Evolutionary conservation across 2,888 invertebrate genomes (phyloP), one percentile per base, ranked within the genome.

Genomic region (Leptothorax acervorum): DNA sequence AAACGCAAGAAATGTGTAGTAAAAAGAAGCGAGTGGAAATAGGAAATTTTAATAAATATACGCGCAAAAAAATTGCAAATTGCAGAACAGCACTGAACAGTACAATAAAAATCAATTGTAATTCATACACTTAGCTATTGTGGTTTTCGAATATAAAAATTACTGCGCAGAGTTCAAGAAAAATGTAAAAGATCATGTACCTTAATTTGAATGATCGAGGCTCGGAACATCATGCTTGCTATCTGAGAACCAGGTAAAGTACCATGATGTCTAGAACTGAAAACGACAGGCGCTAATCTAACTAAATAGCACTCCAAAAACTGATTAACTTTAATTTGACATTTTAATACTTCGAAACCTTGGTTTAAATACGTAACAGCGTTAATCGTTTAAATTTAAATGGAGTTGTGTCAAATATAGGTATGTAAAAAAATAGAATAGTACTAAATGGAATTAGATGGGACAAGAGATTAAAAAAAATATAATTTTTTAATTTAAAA

Each of bases 211-310:
- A 86, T 75, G 85, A 87, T 83, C 83, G 86, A 82, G 51, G 74
- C 83, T 88, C 65, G 63, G n/a, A 85, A 90, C 78, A 87, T 78
- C 87, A 79, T 75, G 82, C 91, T 92, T 86, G 91, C 90, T 94
- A 94, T 92, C 92, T 94, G 90, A 94, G 90, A 91, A 93, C 94
- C 92, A 94, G 92, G 92, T 94, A 94, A 93, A 94, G 92, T 91
- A 92, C 94, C 92, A 88, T 86, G 91, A 93, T 90, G 92, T 94
- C 94, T 91, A 94, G 87, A 92, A 94, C 94, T 94, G 94, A 93
- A 94, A 94, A 92, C 85, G 89, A 90, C 86, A 92, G 85, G 87
- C 87, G 86, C 73, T 81, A 75, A 83, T 86, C 90, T 86, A 83
- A 86, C 86, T 71, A 79, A 53, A 62, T 28, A 45, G 45, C 11